These are phyloP conservation scores for Labeo catla DNA, from an alignment of 2,113 vertebrate species.

Conservation along the genomic window DNA sequence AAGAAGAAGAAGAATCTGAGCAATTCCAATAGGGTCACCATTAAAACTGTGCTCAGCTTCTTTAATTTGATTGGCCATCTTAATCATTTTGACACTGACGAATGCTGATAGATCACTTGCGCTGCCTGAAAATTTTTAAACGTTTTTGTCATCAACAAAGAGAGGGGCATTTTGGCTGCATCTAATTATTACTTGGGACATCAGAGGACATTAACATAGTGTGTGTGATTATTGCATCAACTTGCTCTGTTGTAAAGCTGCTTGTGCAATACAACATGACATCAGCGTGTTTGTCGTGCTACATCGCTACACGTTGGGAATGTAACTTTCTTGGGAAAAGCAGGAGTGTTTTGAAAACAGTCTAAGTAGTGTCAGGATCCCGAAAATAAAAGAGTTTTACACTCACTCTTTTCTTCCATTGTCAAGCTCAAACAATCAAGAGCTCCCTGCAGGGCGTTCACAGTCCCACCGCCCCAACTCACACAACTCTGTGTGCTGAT, in stretches of 20 bases:
- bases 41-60: neutral
- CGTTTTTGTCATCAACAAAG: neutral
- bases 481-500: neutral
- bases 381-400: neutral
- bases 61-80: neutral
- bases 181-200: neutral
- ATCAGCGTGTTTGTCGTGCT: neutral
- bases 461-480: neutral
- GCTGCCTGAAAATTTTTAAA: neutral
- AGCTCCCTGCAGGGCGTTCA: neutral
- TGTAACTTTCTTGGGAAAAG: neutral
- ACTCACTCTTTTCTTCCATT: neutral
- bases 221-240: neutral
- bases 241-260: neutral
- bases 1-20: no score
- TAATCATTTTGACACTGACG: neutral
- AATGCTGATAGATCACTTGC: no score
- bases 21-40: no score
- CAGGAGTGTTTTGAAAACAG: neutral
- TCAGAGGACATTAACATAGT: neutral
- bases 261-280: neutral
- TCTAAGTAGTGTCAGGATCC: neutral
- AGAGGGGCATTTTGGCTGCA: neutral
- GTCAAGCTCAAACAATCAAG: constrained; percentile 11
- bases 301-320: neutral